Percentiles rank a stretch among this genome's conserved stretches.
Conservation (phyloP, 2,113 vertebrate genomes). For the Podilymbus podiceps region DNA sequence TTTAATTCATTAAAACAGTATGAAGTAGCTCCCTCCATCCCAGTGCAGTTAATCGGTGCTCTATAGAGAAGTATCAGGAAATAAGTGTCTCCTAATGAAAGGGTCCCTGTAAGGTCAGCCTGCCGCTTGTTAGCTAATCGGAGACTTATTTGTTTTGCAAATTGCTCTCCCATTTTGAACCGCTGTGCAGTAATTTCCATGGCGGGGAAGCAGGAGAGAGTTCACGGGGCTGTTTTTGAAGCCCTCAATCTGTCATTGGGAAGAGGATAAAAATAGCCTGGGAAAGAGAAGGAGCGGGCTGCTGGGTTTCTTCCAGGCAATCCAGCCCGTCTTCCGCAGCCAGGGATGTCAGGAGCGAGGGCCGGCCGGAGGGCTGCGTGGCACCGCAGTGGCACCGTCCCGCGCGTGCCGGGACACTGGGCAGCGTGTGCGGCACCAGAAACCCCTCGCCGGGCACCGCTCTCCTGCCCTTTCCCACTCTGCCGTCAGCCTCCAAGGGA, state of each 20-base stretch:
- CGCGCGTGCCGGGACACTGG: no score
- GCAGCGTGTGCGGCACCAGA: no score
- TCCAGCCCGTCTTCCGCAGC: background rate
- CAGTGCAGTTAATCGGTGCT: slow-evolving; percentile 43
- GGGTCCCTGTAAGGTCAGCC: slow-evolving; percentile 65
- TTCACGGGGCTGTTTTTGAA: slow-evolving; percentile 37
- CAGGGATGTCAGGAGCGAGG: fast-evolving
- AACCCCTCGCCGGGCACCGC: background rate
- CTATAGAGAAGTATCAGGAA: slow-evolving; percentile 13
- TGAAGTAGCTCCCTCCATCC: slow-evolving; percentile 49
- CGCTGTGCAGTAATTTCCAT: slow-evolving; percentile 36
- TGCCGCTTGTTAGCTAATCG: slow-evolving; percentile 54
- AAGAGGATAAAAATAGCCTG: slow-evolving; percentile 32
- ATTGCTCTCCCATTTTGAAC: slow-evolving; percentile 59
- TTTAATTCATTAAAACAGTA: slow-evolving; percentile 59
- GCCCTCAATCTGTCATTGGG: slow-evolving; percentile 41
- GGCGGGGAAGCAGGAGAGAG: slow-evolving; percentile 23
- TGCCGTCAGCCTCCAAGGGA: background rate
- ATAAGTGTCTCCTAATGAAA: slow-evolving; percentile 65
- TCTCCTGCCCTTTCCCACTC: background rate
- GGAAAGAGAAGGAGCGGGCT: background rate
- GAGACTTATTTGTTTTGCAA: slow-evolving; percentile 71
- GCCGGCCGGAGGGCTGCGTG: background rate
- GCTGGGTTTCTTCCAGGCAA: background rate
- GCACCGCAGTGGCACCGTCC: no score